A percentile compares a stretch with the other conserved stretches of the same genome.
Evolutionary conservation across 2,797 vertebrate species (phyloP).

Genomic region (Argentina silus): DNA sequence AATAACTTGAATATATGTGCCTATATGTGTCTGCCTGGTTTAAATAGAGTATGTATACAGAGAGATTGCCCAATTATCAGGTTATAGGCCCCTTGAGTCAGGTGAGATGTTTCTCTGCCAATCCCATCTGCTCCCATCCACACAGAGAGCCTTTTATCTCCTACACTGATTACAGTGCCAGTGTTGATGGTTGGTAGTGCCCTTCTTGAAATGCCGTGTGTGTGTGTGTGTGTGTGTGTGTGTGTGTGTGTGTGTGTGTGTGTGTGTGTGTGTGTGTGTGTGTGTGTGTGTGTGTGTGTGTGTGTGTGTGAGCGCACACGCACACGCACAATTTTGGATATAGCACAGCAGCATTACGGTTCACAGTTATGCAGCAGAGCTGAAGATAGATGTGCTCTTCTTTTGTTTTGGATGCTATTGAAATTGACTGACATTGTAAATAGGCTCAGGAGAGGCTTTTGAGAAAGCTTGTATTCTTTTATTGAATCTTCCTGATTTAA

Average conservation of each 20-base stretch:
- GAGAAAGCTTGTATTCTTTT: background rate
- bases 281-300: background rate
- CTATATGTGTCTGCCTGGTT: no score
- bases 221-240: slow-evolving; percentile 1
- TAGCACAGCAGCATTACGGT: background rate
- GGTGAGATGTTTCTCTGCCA: background rate
- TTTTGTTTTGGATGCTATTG: background rate
- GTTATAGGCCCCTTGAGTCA: slow-evolving; percentile 5
- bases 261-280: background rate
- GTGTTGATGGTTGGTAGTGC: slow-evolving; percentile 7
- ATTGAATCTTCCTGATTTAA: background rate
- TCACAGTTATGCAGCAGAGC: background rate
- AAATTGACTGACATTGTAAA: background rate
- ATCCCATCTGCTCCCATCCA: background rate
- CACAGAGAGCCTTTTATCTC: background rate
- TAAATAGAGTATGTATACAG: background rate
- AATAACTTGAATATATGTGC: background rate
- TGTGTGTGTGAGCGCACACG: background rate
- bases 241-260: slow-evolving; percentile 5
- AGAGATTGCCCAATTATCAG: background rate
- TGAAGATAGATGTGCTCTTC: background rate
- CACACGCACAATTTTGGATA: background rate
- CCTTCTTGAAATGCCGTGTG: background rate
- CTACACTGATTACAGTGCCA: slow-evolving; percentile 1
- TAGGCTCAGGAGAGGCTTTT: background rate